These are phyloP conservation scores for Grammomys dolichurus DNA, from an alignment of 2,113 vertebrate species.

Conservation along the genomic window DNA sequence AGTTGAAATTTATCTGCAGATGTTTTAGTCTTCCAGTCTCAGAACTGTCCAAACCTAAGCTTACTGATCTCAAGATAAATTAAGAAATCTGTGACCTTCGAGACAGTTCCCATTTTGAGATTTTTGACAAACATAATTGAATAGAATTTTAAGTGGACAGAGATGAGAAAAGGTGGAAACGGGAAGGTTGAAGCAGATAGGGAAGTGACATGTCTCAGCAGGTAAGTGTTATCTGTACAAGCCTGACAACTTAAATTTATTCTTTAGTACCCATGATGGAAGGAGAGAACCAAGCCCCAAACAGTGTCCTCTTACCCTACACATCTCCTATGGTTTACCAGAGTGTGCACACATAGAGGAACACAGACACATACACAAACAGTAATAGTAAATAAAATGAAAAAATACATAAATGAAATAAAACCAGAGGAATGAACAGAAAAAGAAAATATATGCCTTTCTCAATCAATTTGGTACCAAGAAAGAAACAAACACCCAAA, in stretches of 20 bases:
- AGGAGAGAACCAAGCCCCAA: not conserved
- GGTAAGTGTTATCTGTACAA: not conserved
- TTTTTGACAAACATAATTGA: not conserved
- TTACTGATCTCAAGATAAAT: not conserved
- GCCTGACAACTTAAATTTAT: not conserved
- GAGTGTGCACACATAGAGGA: not conserved
- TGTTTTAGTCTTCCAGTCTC: not conserved
- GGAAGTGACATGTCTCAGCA: not conserved
- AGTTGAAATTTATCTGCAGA: not conserved
- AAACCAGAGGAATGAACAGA: not conserved
- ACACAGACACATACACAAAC: not conserved
- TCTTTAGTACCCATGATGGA: not conserved
- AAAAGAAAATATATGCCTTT: not conserved
- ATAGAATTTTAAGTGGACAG: not conserved
- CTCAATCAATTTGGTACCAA: not conserved
- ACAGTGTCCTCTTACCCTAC: not conserved
- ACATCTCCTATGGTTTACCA: not conserved
- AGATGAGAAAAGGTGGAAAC: not conserved
- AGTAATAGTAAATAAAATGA: not conserved
- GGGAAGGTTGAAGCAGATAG: not conserved
- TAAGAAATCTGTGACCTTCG: not conserved
- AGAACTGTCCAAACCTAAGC: not conserved
- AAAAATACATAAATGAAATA: not conserved
- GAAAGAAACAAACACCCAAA: not conserved
- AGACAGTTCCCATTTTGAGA: not conserved